A percentile compares a stretch with the other conserved stretches of the same genome.
These are phyloP conservation scores for Anastrepha ludens DNA, from an alignment of 1,140 invertebrate species.

Conservation along the genomic window DNA sequence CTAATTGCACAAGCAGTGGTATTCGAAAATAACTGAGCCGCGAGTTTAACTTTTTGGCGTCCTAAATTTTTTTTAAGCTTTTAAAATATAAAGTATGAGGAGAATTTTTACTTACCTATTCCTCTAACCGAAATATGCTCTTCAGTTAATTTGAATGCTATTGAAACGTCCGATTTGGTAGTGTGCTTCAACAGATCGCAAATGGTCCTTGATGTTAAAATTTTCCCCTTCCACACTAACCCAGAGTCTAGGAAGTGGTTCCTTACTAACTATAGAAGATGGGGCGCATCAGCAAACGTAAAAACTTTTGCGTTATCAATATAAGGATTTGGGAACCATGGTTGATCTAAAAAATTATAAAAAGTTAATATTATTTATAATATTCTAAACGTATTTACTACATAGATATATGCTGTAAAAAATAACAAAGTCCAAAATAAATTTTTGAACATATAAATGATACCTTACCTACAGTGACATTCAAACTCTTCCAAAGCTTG, in stretches of 20 bases:
- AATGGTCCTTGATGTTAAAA: neutral
- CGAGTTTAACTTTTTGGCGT: too few species aligned
- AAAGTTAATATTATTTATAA: too few species aligned
- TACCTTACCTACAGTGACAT: constrained; percentile 19
- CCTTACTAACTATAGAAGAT: constrained; percentile 16
- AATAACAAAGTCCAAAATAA: too few species aligned
- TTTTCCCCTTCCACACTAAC: too few species aligned
- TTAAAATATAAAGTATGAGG: too few species aligned
- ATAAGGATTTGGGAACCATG: constrained; percentile 13
- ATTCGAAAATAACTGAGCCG: neutral
- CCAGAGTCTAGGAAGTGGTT: constrained; percentile 3
- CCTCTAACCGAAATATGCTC: too few species aligned
- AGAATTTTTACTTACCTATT: too few species aligned
- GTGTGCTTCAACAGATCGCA: neutral
- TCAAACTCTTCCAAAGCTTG: too few species aligned
- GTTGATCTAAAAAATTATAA: neutral
- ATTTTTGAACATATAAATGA: neutral
- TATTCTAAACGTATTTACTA: neutral
- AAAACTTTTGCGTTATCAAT: neutral
- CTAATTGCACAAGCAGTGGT: neutral
- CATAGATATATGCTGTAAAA: neutral
- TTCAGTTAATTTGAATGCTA: too few species aligned
- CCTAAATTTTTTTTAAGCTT: too few species aligned
- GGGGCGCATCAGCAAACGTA: constrained; percentile 17
- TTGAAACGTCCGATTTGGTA: too few species aligned